Percentiles rank a stretch among this genome's conserved stretches.
phyloP scores from a whole-genome alignment of 2,888 invertebrate genomes.

The Aspidiotus destructor region DNA sequence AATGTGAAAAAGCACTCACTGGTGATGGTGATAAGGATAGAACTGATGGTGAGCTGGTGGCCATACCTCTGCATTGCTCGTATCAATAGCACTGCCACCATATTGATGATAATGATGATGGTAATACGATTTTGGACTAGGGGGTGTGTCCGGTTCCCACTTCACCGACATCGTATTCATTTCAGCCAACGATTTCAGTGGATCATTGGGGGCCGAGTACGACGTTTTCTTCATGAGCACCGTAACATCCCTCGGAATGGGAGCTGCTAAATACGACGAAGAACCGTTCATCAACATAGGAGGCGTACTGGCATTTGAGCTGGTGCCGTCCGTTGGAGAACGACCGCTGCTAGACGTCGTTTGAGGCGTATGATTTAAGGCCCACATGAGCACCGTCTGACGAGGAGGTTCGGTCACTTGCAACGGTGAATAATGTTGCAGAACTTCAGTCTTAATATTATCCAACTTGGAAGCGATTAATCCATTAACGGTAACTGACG shows the following conservation, averaged over 20 bases:
- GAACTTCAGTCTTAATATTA: constrained; percentile 49
- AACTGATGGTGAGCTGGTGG: constrained; percentile 55
- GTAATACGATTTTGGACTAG: constrained; percentile 41
- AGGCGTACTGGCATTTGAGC: constrained; percentile 36
- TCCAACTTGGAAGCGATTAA: constrained; percentile 47
- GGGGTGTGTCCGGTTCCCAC: constrained; percentile 43
- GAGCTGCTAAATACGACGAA: constrained; percentile 21
- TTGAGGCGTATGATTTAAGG: constrained; percentile 37
- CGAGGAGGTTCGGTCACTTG: constrained; percentile 52
- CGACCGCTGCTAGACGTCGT: constrained; percentile 44
- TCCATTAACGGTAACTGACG: constrained; percentile 29
- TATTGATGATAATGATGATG: constrained; percentile 41
- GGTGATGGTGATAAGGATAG: constrained; percentile 53
- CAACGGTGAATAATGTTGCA: constrained; percentile 38
- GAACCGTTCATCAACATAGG: constrained; percentile 37
- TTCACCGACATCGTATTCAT: constrained; percentile 47
- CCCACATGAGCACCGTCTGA: constrained; percentile 93
- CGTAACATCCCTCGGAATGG: neutral
- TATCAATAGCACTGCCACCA: constrained; percentile 39
- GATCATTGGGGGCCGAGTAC: constrained; percentile 40
- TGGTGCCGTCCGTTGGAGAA: constrained; percentile 49
- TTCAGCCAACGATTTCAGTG: constrained; percentile 46
- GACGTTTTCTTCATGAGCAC: constrained; percentile 35
- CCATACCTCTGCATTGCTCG: constrained; percentile 53
- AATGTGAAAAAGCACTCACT: constrained; percentile 37